phyloP scores from a whole-genome alignment of 92 coral and sea anemone genomes.

The Paramuricea clavata region DNA sequence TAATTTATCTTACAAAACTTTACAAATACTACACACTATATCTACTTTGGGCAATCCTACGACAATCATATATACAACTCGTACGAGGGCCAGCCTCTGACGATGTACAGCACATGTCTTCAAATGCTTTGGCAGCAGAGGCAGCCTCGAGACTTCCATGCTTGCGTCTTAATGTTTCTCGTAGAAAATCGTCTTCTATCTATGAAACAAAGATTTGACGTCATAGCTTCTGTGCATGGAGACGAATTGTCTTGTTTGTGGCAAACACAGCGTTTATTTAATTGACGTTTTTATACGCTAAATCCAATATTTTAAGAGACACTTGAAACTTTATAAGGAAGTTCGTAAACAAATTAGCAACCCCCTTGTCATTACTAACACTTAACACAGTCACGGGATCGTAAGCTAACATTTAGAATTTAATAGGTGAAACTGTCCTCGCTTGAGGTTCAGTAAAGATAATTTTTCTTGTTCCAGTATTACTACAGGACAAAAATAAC shows the following conservation, averaged over 20 bases:
- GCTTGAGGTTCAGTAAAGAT: too few species aligned
- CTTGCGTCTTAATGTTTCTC: neutral
- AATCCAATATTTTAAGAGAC: neutral
- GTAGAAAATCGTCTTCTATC: constrained; percentile 21
- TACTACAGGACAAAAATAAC: too few species aligned
- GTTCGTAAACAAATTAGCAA: too few species aligned
- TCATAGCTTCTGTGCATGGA: neutral
- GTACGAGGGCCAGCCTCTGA: neutral
- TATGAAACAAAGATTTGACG: neutral
- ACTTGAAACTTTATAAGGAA: neutral
- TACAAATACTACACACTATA: constrained; percentile 13
- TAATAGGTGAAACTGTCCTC: too few species aligned
- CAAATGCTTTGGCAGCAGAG: neutral
- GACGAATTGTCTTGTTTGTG: neutral
- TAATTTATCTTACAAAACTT: neutral
- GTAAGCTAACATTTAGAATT: too few species aligned
- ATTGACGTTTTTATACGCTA: neutral
- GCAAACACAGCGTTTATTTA: neutral
- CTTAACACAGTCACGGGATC: too few species aligned
- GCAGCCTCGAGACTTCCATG: neutral
- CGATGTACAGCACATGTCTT: neutral
- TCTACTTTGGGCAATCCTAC: neutral
- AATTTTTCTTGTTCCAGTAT: too few species aligned
- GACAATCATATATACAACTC: constrained; percentile 22
- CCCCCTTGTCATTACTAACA: too few species aligned